Percentiles rank a stretch among this genome's conserved stretches.
These are phyloP conservation scores for Chaetura pelagica DNA, from an alignment of 2,113 vertebrate species.

Conservation along the genomic window DNA sequence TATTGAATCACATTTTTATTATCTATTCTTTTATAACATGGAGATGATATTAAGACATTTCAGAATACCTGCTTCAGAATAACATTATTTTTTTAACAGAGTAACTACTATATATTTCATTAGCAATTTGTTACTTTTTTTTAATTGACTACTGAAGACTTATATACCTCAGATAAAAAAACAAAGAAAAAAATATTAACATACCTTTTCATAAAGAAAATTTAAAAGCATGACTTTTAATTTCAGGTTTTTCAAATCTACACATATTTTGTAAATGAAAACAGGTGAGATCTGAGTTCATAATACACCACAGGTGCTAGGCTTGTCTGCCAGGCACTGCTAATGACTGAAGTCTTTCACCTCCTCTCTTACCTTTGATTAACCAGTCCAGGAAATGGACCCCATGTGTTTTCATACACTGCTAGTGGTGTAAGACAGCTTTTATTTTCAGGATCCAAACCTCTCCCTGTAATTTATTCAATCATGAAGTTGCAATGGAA, in stretches of 20 bases:
- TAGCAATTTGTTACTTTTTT: background rate
- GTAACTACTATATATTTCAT: background rate
- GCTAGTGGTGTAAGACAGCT: background rate
- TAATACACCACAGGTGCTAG: background rate
- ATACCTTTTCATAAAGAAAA: background rate
- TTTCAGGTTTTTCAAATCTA: background rate
- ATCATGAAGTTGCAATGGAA: background rate
- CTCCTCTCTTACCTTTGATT: background rate
- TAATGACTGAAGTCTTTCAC: background rate
- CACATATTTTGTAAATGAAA: background rate
- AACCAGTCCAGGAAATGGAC: rapidly evolving
- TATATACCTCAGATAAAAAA: background rate
- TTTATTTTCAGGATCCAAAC: background rate
- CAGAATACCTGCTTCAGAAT: background rate
- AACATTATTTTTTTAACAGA: background rate
- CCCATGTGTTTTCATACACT: background rate
- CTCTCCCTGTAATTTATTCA: background rate
- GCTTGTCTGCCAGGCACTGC: background rate
- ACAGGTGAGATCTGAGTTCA: background rate
- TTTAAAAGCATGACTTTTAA: background rate
- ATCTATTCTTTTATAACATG: background rate
- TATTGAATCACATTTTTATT: background rate
- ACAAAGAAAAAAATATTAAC: background rate
- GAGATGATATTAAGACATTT: background rate
- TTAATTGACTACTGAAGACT: background rate